Evolutionary conservation across 2,113 vertebrate species (phyloP).

Genomic region (Megaptera novaeangliae): DNA sequence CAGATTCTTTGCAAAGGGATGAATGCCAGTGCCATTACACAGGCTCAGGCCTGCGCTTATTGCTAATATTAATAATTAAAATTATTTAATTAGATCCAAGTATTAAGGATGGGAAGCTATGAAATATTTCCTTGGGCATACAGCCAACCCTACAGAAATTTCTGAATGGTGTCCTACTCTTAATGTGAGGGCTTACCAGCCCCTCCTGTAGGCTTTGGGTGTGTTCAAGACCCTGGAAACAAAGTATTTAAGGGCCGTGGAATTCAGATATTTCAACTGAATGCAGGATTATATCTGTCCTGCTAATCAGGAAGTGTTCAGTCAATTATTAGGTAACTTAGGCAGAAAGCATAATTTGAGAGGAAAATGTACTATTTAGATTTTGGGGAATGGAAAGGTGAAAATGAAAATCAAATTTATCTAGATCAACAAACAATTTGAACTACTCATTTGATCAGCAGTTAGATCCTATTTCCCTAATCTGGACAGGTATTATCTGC

Average conservation of each 20-base stretch:
- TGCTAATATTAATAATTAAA: conserved; percentile 53
- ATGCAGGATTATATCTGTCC: neutral
- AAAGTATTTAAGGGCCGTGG: neutral
- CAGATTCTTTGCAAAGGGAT: conserved; percentile 16
- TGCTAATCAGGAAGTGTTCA: neutral
- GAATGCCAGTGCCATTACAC: neutral
- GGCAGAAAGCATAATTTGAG: neutral
- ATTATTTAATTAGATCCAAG: conserved; percentile 25
- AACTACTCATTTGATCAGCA: neutral
- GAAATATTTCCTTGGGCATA: neutral
- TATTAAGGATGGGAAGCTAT: neutral
- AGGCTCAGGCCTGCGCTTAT: conserved; percentile 1
- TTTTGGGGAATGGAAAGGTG: neutral
- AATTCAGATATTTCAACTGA: conserved; percentile 9
- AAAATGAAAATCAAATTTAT: neutral
- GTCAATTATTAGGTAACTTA: neutral
- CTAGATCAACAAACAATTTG: neutral
- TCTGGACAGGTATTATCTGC: neutral
- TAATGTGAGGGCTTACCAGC: neutral
- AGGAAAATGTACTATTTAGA: neutral
- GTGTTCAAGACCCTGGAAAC: neutral
- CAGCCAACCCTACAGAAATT: neutral
- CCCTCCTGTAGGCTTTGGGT: neutral
- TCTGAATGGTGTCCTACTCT: neutral
- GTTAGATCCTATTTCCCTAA: neutral